phyloP scores from a whole-genome alignment of 2,113 vertebrate genomes.

The Mystacornis crossleyi region DNA sequence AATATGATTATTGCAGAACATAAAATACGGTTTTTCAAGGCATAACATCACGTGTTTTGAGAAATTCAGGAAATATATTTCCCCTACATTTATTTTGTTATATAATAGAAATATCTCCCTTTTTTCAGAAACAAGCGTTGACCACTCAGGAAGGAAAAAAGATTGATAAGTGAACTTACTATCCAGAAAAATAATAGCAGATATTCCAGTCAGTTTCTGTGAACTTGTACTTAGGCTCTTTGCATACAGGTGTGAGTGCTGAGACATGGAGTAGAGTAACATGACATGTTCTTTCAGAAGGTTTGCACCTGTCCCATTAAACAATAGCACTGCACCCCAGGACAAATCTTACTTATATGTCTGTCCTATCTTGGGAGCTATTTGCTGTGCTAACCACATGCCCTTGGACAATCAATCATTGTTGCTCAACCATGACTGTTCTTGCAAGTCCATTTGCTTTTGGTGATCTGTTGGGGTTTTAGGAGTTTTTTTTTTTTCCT shows the following conservation, averaged over 20 bases:
- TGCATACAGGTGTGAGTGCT: too few relatives aligned
- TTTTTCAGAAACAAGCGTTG: neutral
- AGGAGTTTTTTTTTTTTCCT: too few relatives aligned
- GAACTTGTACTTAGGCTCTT: neutral
- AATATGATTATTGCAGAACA: neutral
- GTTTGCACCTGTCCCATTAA: neutral
- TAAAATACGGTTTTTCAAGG: neutral
- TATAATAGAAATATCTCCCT: neutral
- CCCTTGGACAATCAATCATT: neutral
- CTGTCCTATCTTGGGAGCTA: neutral
- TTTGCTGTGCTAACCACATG: neutral
- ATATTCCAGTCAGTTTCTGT: neutral
- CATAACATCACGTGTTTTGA: neutral
- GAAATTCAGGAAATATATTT: neutral
- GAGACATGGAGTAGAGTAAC: neutral
- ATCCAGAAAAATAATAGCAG: neutral
- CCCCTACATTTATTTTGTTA: neutral
- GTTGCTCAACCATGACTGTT: neutral
- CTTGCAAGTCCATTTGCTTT: neutral
- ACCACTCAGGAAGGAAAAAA: neutral
- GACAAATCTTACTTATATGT: neutral
- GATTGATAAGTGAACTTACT: neutral
- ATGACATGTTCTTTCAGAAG: neutral
- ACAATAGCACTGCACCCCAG: accelerated
- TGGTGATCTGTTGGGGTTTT: too few relatives aligned